These are phyloP conservation scores for Zaprionus lineosus DNA, from an alignment of 2,888 invertebrate genomes.

Conservation along the genomic window DNA sequence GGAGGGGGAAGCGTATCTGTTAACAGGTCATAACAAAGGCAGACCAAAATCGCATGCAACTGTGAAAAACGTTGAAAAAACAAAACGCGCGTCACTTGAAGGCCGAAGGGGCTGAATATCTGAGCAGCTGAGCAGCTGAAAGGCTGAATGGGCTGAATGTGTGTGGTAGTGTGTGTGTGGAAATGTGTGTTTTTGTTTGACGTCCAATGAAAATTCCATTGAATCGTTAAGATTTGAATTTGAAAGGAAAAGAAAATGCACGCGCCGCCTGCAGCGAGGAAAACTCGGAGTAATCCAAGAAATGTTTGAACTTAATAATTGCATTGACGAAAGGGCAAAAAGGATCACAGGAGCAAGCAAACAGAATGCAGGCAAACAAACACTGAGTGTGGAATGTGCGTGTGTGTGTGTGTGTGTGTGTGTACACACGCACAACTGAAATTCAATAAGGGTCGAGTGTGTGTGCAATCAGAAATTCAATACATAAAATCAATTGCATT, in stretches of 20 bases:
- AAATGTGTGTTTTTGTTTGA: slow-evolving; percentile 16
- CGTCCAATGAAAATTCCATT: slow-evolving; percentile 28
- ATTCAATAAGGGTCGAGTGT: no score
- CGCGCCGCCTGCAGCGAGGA: slow-evolving; percentile 8
- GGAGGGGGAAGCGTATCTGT: neutral
- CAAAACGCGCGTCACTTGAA: neutral
- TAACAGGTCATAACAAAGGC: slow-evolving; percentile 3
- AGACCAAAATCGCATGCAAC: slow-evolving; percentile 43
- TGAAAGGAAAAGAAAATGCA: slow-evolving; percentile 1
- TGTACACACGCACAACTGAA: no score
- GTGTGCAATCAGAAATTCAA: slow-evolving; percentile 68
- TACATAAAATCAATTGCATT: slow-evolving; percentile 76
- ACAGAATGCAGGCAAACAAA: slow-evolving; percentile 40
- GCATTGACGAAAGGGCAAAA: slow-evolving; percentile 22
- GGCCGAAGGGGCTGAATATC: neutral
- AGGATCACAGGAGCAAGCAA: slow-evolving; percentile 12
- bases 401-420: neutral
- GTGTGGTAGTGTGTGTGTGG: no score
- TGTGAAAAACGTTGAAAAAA: slow-evolving; percentile 38
- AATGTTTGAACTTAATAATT: neutral
- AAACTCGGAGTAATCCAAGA: slow-evolving; percentile 23
- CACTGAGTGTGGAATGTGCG: slow-evolving; percentile 11
- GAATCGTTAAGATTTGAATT: slow-evolving; percentile 45
- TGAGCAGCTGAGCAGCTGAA: no score
- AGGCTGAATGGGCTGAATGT: no score